phyloP scores from a whole-genome alignment of 35 echinoderm and acorn worm species.

The Apostichopus japonicus region DNA sequence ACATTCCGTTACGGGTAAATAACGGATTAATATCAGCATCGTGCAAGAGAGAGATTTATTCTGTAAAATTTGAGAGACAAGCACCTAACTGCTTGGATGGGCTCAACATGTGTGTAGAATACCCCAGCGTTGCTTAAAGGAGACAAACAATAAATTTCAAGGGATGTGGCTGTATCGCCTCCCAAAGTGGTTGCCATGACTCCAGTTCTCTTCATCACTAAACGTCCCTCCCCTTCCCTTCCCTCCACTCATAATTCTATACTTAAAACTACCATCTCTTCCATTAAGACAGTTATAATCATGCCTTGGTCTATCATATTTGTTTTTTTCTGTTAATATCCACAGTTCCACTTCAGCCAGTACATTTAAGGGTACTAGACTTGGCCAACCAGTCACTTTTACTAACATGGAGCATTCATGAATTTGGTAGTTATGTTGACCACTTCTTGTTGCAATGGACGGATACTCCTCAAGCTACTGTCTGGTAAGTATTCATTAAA shows the following conservation, averaged over 20 bases:
- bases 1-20: not conserved
- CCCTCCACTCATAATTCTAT: not conserved
- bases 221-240: not conserved
- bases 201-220: not conserved
- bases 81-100: too few relatives aligned
- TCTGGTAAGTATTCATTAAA: conserved; percentile 14
- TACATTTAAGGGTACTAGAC: conserved; percentile 45
- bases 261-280: not conserved
- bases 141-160: not conserved
- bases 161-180: not conserved
- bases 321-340: not conserved
- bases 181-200: not conserved
- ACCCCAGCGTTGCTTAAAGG: not conserved
- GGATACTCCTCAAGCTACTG: not conserved
- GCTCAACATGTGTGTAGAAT: too few relatives aligned
- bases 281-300: not conserved
- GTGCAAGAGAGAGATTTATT: too few relatives aligned
- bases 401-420: conserved; percentile 16
- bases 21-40: too few relatives aligned
- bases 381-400: conserved; percentile 59
- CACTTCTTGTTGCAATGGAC: conserved; percentile 46
- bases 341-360: conserved; percentile 12
- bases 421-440: not conserved
- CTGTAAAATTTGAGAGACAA: too few relatives aligned
- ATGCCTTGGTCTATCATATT: not conserved